Conservation (phyloP, 2,113 vertebrate genomes). For the Festucalex cinctus region DNA sequence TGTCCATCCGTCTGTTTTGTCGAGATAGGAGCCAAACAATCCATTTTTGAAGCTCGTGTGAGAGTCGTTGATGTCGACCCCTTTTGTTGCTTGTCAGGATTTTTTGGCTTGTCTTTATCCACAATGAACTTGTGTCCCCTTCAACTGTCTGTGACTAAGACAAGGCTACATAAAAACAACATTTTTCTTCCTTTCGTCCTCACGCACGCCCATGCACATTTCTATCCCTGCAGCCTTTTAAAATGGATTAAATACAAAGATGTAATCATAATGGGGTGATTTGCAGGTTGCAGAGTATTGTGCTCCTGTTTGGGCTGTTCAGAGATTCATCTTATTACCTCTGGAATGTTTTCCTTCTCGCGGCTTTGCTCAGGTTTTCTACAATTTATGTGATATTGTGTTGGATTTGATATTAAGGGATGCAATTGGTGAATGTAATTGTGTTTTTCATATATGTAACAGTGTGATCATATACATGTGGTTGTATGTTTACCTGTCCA, state of each 20-base stretch:
- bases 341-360: constrained; percentile 36
- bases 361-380: constrained; percentile 36
- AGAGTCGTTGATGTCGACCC: constrained; percentile 28
- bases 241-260: constrained; percentile 28
- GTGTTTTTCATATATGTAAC: constrained; percentile 21
- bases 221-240: constrained; percentile 16
- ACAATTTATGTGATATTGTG: constrained; percentile 40
- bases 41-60: constrained; percentile 22
- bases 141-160: constrained; percentile 10
- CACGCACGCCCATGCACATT: constrained; percentile 20
- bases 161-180: constrained; percentile 14
- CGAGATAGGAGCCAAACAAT: constrained; percentile 43
- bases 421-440: constrained; percentile 41
- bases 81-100: constrained; percentile 25
- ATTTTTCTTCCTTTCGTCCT: constrained; percentile 13
- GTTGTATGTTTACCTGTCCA: background rate
- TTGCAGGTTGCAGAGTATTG: constrained; percentile 26
- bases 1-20: constrained; percentile 29
- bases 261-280: constrained; percentile 35
- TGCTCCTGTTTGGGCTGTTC: constrained; percentile 24
- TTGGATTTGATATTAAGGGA: constrained; percentile 39
- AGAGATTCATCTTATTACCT: constrained; percentile 39
- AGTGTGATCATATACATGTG: constrained; percentile 3
- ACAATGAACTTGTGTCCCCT: constrained; percentile 22
- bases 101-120: constrained; percentile 10